Base-by-base conservation (phyloP, 2,888 invertebrate species). In the Dryocosmus kuriphilus region DNA sequence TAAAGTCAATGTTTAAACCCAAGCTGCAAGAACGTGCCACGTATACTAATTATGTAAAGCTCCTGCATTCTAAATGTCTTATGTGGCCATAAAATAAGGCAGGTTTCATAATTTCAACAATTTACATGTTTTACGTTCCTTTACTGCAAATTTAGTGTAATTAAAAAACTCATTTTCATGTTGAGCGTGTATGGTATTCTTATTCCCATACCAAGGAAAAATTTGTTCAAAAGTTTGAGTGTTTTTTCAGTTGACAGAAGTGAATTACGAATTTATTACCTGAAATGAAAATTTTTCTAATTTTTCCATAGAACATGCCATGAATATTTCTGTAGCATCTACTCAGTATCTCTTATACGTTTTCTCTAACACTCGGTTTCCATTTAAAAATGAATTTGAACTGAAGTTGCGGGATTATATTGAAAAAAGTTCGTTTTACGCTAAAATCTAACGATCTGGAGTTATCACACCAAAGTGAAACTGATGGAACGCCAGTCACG, bases 391-490 rank as follows among this genome's bases (percentile, higher is more conserved):
- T 35, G 3, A 41, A 16, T 41, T 41, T 16, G 5, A 16, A 41
- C 41, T 41, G 16, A 16, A 41, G 9, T n/a, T n/a, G 3, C 51
- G 9, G 51, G 8, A 9, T 51, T n/a, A n/a, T 3, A n/a, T 9
- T 19, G n/a, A 51, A 41, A 14, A n/a, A 51, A n/a, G 3, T 71
- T 71, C 46, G 30, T 51, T 71, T 30, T 30, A n/a, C 16, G 38
- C 19, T 27, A 24, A 27, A 46, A 71, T 30, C 46, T 30, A 51
- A 51, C 46, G 51, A 30, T 51, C 30, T 51, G 71, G 30, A 51
- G 46, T 51, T 71, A 71, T 71, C 71, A 30, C 32, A 30, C 24
- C 71, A 71, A 71, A 71, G n/a, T 30, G 71, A 51, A 51, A 71
- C 27, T 67, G 67, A 67, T 67, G 67, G 67, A 67, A 46, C 46